Evolutionary conservation across 2,797 vertebrate genomes (phyloP), one percentile per base, ranked within the genome.

Genomic region (Tauraco hartlaubi): DNA sequence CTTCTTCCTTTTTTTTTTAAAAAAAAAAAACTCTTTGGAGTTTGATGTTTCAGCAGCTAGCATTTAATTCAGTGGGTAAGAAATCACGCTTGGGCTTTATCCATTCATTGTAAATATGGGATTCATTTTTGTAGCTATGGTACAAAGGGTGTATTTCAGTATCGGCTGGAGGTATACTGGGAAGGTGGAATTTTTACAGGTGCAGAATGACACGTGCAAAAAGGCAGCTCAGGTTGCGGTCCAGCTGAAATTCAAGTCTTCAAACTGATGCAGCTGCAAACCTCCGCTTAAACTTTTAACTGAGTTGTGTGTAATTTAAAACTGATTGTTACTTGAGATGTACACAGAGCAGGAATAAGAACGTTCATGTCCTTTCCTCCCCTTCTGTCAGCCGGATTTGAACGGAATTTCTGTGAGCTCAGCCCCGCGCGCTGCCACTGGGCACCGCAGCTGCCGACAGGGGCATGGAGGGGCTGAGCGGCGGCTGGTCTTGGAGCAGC

Each of bases 251-350:
- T 64, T 74, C 37, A 44, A 58, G 26, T 63, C 63, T 80, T 73
- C 9, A 55, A 59, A 94, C 48, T 90, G 91, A 95, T 88, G 68
- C 91, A 93, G 81, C 85, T 95, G 67, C 73, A 88, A 52, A 67
- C 61, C 90, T 86, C 72, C 23, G 0, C 55, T 93, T 84, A 94
- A 96, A 96, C 85, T 94, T 96, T 90, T 90, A 92, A 92, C 80
- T 61, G 86, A 92, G 73, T 89, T 82, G 80, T 54, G 59, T 67
- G 88, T 88, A 94, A 96, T 97, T 97, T 94, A 83, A 97, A 94
- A 92, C 93, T 96, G 85, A 96, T 96, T 95, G 93, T 83, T 95
- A 79, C 77, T 84, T 82, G 86, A 91, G 69, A 84, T 5, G 20
- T 83, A 79, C 49, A 23, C 46, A 61, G 89, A 91, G 49, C 33